Percentiles rank a stretch among this genome's conserved stretches.
These are phyloP conservation scores for Typhlomys cinereus DNA, from an alignment of 2,113 vertebrate genomes.

Conservation along the genomic window DNA sequence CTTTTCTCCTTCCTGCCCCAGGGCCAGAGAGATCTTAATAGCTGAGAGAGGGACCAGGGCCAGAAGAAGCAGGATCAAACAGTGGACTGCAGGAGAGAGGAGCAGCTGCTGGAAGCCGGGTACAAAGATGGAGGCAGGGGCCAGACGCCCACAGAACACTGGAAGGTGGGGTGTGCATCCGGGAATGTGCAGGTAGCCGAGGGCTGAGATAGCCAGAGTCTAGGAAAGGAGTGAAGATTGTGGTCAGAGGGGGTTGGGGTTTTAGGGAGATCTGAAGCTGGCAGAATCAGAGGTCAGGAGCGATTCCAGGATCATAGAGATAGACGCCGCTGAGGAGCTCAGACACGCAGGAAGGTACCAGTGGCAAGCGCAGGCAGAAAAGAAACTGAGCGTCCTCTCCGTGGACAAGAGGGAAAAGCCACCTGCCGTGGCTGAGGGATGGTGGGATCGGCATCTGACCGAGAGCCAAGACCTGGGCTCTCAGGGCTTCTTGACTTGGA, in stretches of 20 bases:
- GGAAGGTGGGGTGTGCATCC: no score
- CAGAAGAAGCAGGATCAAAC: not conserved
- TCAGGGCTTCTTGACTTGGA: not conserved
- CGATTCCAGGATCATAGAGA: not conserved
- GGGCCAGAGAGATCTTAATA: no score
- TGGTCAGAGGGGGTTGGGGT: fast-evolving
- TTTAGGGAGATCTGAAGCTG: not conserved
- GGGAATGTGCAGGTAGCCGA: no score
- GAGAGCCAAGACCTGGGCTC: fast-evolving
- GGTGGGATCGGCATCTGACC: not conserved
- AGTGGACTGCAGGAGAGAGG: fast-evolving
- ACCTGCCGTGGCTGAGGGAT: not conserved
- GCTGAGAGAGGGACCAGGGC: no score
- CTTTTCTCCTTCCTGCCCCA: not conserved
- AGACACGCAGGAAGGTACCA: not conserved
- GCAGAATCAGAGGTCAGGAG: not conserved
- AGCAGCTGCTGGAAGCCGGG: not conserved
- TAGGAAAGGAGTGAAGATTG: not conserved
- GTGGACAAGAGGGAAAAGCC: not conserved
- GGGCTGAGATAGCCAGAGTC: not conserved
- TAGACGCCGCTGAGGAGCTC: not conserved
- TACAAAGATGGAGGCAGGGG: not conserved
- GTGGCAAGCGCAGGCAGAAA: not conserved
- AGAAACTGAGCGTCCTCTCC: not conserved
- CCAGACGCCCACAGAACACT: not conserved